Evolutionary conservation across 2,113 vertebrate genomes (phyloP).

Genomic region (Calonectris borealis): DNA sequence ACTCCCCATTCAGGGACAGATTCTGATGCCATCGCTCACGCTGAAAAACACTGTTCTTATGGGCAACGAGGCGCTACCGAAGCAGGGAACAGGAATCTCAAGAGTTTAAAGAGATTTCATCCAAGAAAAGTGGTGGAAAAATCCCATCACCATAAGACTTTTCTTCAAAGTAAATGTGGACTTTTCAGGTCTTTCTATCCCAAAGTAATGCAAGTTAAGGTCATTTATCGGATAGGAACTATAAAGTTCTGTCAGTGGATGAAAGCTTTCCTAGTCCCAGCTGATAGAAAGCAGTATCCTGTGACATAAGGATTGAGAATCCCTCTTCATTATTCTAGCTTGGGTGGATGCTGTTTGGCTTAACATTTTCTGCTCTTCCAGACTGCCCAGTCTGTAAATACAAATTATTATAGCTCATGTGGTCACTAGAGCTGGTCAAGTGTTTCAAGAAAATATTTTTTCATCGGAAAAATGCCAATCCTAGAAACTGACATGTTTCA

Average conservation of each 20-base stretch:
- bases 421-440: background rate
- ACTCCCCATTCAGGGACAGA: background rate
- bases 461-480: background rate
- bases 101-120: background rate
- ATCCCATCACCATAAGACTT: background rate
- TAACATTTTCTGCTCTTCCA: constrained; percentile 16
- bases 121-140: background rate
- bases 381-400: constrained; percentile 2
- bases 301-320: background rate
- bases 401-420: background rate
- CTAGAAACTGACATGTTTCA: background rate
- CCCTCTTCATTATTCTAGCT: background rate
- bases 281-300: background rate
- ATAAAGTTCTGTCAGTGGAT: background rate
- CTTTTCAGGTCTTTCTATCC: background rate
- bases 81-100: background rate
- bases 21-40: background rate
- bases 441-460: constrained; percentile 41
- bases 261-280: background rate
- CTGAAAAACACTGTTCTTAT: background rate
- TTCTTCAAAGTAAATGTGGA: background rate
- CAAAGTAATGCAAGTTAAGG: background rate
- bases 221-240: background rate
- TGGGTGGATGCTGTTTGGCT: constrained; percentile 11
- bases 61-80: background rate